phyloP scores from a whole-genome alignment of 2,888 invertebrate genomes.

The Parnassius glacialis region DNA sequence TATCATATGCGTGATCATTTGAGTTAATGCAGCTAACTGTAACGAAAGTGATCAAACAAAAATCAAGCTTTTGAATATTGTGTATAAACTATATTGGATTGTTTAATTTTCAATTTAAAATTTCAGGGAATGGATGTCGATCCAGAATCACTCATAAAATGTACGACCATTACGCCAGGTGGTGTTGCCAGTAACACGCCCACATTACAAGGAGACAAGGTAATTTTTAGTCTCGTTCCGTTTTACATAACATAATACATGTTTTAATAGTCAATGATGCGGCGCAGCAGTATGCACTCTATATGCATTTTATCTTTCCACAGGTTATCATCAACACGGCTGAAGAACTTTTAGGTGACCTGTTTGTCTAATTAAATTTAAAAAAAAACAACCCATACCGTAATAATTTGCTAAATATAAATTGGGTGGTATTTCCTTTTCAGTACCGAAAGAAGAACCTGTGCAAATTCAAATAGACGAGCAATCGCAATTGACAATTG shows the following conservation, averaged over 20 bases:
- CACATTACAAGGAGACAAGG: conserved; percentile 53
- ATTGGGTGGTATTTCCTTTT: conserved; percentile 32
- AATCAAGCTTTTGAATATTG: no score
- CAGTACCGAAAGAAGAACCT: conserved; percentile 65
- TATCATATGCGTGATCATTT: no score
- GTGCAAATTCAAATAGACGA: conserved; percentile 73
- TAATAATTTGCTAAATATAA: background rate
- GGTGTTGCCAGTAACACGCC: conserved; percentile 69
- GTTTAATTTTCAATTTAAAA: background rate
- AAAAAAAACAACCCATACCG: background rate
- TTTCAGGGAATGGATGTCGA: conserved; percentile 67
- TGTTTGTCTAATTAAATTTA: background rate
- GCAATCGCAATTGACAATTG: conserved; percentile 67
- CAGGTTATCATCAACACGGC: conserved; percentile 46
- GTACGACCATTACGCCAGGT: conserved; percentile 71
- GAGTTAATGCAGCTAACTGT: no score
- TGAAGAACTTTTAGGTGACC: conserved; percentile 50
- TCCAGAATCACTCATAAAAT: conserved; percentile 73
- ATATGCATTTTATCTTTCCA: conserved; percentile 18
- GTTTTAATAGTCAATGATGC: background rate
- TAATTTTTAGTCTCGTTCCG: conserved; percentile 30
- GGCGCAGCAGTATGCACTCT: background rate
- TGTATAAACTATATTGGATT: no score
- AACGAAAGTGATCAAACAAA: no score
- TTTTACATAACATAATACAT: no score